Evolutionary conservation across 35 echinoderm and acorn worm species (phyloP).

Genomic region (Hemicentrotus pulcherrimus): DNA sequence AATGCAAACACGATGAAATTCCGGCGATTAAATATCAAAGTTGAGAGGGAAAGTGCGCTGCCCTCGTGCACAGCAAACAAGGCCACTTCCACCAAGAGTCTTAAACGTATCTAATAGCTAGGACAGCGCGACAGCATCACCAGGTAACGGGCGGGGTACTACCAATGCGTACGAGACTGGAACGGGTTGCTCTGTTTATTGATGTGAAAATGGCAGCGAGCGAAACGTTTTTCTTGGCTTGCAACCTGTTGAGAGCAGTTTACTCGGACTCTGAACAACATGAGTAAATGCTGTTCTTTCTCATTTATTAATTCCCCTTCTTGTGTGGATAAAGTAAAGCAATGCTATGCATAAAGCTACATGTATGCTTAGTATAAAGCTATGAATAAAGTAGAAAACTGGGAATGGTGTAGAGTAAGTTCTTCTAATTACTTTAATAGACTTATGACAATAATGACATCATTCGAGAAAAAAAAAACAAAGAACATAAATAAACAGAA

Average conservation of each 20-base stretch:
- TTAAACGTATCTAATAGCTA: slow-evolving; percentile 35
- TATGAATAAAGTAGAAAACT: too few species aligned
- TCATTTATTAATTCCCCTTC: too few species aligned
- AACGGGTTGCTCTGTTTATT: not conserved
- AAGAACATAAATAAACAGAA: too few species aligned
- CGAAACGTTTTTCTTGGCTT: not conserved
- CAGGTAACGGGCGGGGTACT: not conserved
- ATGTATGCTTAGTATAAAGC: too few species aligned
- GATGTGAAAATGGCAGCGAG: not conserved
- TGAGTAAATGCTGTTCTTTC: not conserved
- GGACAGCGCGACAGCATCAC: too few species aligned
- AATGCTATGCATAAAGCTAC: too few species aligned
- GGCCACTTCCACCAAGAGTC: slow-evolving; percentile 6
- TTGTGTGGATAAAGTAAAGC: too few species aligned
- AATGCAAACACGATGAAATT: slow-evolving; percentile 36
- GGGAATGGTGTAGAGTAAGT: too few species aligned
- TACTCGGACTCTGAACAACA: not conserved
- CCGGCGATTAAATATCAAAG: slow-evolving; percentile 42
- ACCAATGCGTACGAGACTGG: not conserved
- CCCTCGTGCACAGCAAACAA: slow-evolving; percentile 22
- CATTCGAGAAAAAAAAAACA: too few species aligned
- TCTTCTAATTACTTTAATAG: too few species aligned
- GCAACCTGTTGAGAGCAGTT: not conserved
- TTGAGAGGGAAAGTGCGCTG: slow-evolving; percentile 41
- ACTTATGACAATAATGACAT: too few species aligned